These are phyloP conservation scores for Heteromormyrus szaboi DNA, from an alignment of 2,797 vertebrate genomes.

Conservation along the genomic window DNA sequence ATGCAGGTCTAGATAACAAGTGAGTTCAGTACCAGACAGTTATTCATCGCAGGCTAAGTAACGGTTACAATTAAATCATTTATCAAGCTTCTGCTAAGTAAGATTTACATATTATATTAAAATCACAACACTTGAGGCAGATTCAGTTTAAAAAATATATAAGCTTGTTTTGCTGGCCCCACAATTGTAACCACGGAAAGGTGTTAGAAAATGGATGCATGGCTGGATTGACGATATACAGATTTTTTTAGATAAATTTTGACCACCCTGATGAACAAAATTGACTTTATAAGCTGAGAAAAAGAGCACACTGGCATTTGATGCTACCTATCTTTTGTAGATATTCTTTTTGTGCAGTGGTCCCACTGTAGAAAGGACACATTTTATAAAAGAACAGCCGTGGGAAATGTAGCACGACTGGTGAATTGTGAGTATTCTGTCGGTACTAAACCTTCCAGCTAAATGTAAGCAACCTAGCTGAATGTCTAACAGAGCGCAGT, in stretches of 20 bases:
- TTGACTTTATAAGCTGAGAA: not conserved
- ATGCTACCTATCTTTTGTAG: not conserved
- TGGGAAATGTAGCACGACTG: not conserved
- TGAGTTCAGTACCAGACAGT: not conserved
- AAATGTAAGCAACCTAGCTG: not conserved
- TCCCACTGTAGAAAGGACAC: not conserved
- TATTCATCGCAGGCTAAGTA: not conserved
- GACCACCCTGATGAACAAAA: not conserved
- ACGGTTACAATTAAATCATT: not conserved
- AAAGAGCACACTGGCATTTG: not conserved
- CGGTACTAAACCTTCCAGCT: not conserved
- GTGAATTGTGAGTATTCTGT: not conserved
- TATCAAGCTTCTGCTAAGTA: not conserved
- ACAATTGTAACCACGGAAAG: not conserved
- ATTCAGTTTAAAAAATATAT: not conserved
- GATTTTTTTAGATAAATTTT: not conserved
- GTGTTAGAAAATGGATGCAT: not conserved
- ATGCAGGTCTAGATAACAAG: not conserved
- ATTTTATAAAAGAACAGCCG: not conserved
- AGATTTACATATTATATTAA: not conserved
- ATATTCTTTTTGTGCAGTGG: not conserved
- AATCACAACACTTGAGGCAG: not conserved
- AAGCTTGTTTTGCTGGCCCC: not conserved
- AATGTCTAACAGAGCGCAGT: not conserved
- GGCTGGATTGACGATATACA: not conserved